Evolutionary conservation across 2,888 invertebrate species (phyloP).

Genomic region (Drosophila meridionalis): DNA sequence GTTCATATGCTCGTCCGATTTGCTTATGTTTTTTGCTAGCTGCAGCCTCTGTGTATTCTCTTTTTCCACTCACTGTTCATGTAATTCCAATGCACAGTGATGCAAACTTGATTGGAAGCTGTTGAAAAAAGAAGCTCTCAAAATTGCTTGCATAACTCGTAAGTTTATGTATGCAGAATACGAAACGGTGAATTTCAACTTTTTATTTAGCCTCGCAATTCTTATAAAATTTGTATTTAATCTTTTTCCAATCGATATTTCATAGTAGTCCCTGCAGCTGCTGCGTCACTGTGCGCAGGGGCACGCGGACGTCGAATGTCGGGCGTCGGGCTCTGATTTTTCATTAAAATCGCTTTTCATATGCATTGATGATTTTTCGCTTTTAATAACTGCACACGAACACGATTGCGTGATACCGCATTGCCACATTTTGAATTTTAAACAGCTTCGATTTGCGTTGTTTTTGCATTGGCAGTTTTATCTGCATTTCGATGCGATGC

Average conservation of each 20-base stretch:
- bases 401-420: constrained; percentile 15
- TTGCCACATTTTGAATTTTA: constrained; percentile 19
- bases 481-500: not conserved
- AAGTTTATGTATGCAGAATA: not conserved
- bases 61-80: constrained; percentile 37
- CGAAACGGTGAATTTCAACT: not conserved
- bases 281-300: constrained; percentile 25
- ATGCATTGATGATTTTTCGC: constrained; percentile 43
- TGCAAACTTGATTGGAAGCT: not conserved
- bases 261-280: not conserved
- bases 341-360: constrained; percentile 51
- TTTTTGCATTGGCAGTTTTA: constrained; percentile 1
- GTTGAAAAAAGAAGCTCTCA: not conserved
- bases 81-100: constrained; percentile 22
- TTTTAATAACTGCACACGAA: constrained; percentile 40
- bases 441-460: constrained; percentile 11
- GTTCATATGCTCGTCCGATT: constrained; percentile 34
- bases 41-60: constrained; percentile 14
- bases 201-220: not conserved
- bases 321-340: constrained; percentile 29
- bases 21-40: constrained; percentile 32
- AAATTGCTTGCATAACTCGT: not conserved
- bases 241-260: not conserved
- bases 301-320: not conserved
- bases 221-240: not conserved